Evolutionary conservation across 2,113 vertebrate genomes (phyloP).

Genomic region (Mormyrus iriodes): DNA sequence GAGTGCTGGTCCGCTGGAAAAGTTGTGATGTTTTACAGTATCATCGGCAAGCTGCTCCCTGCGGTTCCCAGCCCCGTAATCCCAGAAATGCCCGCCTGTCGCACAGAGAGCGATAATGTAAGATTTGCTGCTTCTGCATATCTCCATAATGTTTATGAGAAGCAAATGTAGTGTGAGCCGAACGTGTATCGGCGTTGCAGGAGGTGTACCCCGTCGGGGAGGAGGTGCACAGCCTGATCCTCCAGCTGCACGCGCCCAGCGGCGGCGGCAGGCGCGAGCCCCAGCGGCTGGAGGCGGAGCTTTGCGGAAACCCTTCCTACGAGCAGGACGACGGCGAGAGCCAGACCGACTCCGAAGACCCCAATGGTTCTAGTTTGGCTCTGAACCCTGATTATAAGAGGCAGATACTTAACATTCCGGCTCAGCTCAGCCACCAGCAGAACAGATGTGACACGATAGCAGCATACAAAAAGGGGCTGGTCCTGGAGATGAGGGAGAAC

Average conservation of each 20-base stretch:
- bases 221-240: slow-evolving; percentile 38
- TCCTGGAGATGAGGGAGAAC: slow-evolving; percentile 49
- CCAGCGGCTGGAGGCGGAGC: slow-evolving; percentile 15
- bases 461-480: slow-evolving; percentile 53
- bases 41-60: slow-evolving; percentile 43
- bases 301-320: neutral
- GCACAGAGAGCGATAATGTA: slow-evolving; percentile 8
- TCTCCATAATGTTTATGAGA: neutral
- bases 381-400: slow-evolving; percentile 22
- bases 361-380: slow-evolving; percentile 8
- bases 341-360: neutral
- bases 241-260: slow-evolving; percentile 31
- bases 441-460: slow-evolving; percentile 36
- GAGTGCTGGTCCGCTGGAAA: neutral
- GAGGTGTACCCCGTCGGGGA: slow-evolving; percentile 39
- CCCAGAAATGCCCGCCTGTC: slow-evolving; percentile 23
- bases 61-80: slow-evolving; percentile 50
- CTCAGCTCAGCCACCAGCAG: slow-evolving; percentile 30
- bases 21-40: slow-evolving; percentile 30
- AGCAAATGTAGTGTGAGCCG: neutral
- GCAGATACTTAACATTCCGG: slow-evolving; percentile 20
- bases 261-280: neutral
- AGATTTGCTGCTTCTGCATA: neutral
- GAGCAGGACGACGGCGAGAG: slow-evolving; percentile 18
- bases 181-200: slow-evolving; percentile 27